phyloP scores from a whole-genome alignment of 1,140 invertebrate genomes.

The Ladona fulva region DNA sequence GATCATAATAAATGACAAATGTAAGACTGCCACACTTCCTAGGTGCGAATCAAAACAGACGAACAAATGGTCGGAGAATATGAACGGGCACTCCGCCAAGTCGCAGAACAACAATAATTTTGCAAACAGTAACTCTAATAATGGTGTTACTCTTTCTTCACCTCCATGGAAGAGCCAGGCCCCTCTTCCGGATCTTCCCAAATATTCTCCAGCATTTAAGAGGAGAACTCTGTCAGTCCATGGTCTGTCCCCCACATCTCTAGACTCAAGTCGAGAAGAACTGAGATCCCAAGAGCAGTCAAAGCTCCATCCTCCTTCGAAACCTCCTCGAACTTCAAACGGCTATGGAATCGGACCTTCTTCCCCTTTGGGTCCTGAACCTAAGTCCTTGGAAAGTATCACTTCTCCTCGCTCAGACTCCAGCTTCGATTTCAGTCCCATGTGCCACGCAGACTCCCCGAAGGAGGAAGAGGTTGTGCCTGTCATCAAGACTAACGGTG shows the following conservation, averaged over 20 bases:
- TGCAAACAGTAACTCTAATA: background rate
- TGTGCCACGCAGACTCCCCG: background rate
- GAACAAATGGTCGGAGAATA: conserved; percentile 25
- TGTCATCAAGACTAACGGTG: conserved; percentile 18
- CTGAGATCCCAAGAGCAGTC: conserved; percentile 23
- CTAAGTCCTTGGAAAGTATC: conserved; percentile 50
- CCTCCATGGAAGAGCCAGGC: conserved; percentile 38
- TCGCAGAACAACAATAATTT: background rate
- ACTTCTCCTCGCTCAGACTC: conserved; percentile 42
- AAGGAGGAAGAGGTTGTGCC: conserved; percentile 19
- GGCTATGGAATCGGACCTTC: background rate
- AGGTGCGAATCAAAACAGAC: conserved; percentile 16
- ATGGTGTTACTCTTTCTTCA: conserved; percentile 12
- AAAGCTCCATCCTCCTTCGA: conserved; percentile 34
- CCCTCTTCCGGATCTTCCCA: conserved; percentile 50
- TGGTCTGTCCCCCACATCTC: conserved; percentile 32
- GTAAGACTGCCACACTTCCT: background rate
- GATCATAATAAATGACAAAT: conserved; percentile 27
- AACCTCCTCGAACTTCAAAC: conserved; percentile 35
- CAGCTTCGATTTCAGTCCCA: conserved; percentile 49
- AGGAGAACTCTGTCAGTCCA: conserved; percentile 61
- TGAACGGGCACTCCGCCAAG: background rate
- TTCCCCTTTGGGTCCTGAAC: conserved; percentile 20
- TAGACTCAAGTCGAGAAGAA: conserved; percentile 28
- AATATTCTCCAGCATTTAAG: conserved; percentile 77